Conservation (phyloP, 2,888 invertebrate genomes). For the Phortica magna region DNA sequence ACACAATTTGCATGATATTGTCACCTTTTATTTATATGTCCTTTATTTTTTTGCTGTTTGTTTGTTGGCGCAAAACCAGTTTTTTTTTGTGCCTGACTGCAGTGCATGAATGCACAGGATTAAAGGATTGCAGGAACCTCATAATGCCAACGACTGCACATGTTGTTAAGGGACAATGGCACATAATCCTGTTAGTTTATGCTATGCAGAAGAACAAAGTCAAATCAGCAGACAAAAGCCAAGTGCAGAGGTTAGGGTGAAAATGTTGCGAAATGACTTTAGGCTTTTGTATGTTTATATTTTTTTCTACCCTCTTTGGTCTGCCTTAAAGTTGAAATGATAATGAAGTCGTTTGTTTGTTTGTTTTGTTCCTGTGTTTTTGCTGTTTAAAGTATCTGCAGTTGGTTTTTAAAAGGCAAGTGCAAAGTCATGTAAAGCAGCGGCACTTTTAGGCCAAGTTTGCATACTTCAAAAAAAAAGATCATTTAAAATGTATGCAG, state of each 20-base stretch:
- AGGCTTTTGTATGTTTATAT: neutral
- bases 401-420: neutral
- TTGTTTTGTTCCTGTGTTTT: conserved; percentile 3
- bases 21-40: conserved; percentile 34
- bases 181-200: conserved; percentile 69
- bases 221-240: conserved; percentile 13
- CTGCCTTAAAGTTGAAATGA: neutral
- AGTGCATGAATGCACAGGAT: conserved; percentile 5
- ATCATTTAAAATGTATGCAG: conserved; percentile 12
- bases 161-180: conserved; percentile 52
- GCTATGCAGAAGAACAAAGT: conserved; percentile 29
- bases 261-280: neutral
- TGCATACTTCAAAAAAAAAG: neutral
- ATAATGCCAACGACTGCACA: neutral
- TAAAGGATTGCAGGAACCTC: conserved; percentile 7
- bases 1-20: conserved; percentile 29
- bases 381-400: neutral
- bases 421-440: conserved; percentile 16
- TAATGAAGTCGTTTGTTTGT: conserved; percentile 23
- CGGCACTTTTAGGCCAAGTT: neutral
- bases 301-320: neutral
- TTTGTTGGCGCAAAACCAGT: neutral
- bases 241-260: conserved; percentile 4
- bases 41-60: neutral
- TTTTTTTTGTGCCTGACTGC: neutral